Base-by-base conservation (phyloP, 1,140 invertebrate species). In the Drosophila sp. region DNA sequence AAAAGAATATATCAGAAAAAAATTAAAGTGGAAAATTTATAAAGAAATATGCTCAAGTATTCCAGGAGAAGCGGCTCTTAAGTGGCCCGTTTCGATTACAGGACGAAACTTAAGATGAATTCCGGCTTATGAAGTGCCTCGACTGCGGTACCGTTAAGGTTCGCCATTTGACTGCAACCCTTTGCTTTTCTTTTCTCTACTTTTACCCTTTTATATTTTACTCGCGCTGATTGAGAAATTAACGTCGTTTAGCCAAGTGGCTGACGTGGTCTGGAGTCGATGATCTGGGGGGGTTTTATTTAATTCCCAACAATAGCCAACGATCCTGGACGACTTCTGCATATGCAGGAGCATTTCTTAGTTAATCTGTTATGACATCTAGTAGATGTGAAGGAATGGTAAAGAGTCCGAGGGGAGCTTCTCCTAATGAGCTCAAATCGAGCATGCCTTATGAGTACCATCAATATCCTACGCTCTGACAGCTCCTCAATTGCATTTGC, bases 11-110 rank as follows among this genome's bases (percentile, higher is more conserved):
- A n/a, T 72, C 53, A 14, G 16, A 65, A 38, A 48, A 66, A 11
- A 21, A 14, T 50, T 32, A 56, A 80, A 48, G 72, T 76, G 56
- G 50, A 77, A 80, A 80, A 80, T 65, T 59, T 70, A 83, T 65
- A 76, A 83, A 76, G 80, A 76, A 84, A 84, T 84, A 70, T 84
- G 48, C 73, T 83, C 65, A 79, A 83, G 76, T 61, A 45, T 62
- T 61, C 64, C 36, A 53, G 72, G 51, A 34, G 36, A 53, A 64
- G 64, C 79, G 66, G 62, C 67, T 82, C 45, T 89, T 87, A 87
- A 87, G 82, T 87, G 82, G 82, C 83, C 87, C 82, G 82, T 87
- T 87, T 87, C 82, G 82, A 87, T 87, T 87, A 87, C 82, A 87
- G 21, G 59, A 56, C 70, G 59, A 67, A 59, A 65, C 74, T 70